Percentiles rank a stretch among this genome's conserved stretches.
Evolutionary conservation across 2,797 vertebrate species (phyloP).

Genomic region (Pempheris klunzingeri): DNA sequence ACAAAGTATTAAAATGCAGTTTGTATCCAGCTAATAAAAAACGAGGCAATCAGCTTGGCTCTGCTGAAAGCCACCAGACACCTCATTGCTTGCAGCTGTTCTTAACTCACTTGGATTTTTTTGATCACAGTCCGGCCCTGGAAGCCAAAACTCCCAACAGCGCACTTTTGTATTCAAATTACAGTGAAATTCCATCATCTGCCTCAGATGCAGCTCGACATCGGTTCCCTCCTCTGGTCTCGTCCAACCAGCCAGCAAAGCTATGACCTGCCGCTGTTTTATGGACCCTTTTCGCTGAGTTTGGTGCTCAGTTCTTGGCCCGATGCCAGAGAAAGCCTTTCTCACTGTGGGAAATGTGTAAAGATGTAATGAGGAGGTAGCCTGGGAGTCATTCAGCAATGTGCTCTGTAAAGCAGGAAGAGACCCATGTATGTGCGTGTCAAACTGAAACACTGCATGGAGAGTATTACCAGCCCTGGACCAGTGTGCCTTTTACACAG

Average conservation of each 20-base stretch:
- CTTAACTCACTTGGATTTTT: conserved; percentile 39
- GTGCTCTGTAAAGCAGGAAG: conserved; percentile 56
- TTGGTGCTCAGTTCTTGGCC: conserved; percentile 59
- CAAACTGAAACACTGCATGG: conserved; percentile 36
- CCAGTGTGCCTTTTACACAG: conserved; percentile 34
- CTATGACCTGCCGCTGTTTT: conserved; percentile 51
- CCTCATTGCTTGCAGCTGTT: conserved; percentile 74
- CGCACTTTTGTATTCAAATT: conserved; percentile 58
- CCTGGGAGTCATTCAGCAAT: conserved; percentile 64
- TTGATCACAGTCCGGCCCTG: conserved; percentile 15
- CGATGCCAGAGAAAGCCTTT: conserved; percentile 65
- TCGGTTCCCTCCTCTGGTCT: conserved; percentile 26
- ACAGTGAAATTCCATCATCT: conserved; percentile 48
- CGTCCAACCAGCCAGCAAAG: conserved; percentile 44
- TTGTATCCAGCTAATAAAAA: conserved; percentile 56
- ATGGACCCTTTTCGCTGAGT: conserved; percentile 43
- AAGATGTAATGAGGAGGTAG: conserved; percentile 76
- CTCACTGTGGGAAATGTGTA: conserved; percentile 71
- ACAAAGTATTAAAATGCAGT: conserved; percentile 38
- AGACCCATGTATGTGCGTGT: conserved; percentile 25
- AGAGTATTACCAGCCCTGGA: conserved; percentile 62
- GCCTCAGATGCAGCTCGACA: conserved; percentile 29
- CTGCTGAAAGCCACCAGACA: conserved; percentile 54
- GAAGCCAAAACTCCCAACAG: conserved; percentile 57
- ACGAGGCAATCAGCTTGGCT: conserved; percentile 51